Evolutionary conservation across 2,113 vertebrate genomes (phyloP).

Genomic region (Megaleporinus macrocephalus): DNA sequence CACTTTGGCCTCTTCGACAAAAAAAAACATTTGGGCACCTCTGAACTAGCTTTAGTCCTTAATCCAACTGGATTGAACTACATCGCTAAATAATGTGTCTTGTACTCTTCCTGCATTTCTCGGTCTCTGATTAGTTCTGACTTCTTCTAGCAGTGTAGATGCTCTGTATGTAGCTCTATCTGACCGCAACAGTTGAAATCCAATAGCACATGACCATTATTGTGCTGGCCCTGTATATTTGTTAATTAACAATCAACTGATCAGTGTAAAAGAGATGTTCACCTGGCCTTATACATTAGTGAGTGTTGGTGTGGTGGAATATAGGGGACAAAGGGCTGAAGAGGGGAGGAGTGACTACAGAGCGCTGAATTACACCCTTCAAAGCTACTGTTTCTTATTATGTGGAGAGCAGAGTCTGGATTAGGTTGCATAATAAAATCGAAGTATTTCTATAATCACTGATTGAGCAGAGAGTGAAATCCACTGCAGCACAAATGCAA

Average conservation of each 20-base stretch:
- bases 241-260: not conserved
- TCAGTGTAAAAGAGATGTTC: not conserved
- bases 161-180: not conserved
- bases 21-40: no score
- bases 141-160: no score
- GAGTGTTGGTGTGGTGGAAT: constrained; percentile 4
- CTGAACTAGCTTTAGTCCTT: no score
- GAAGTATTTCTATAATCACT: not conserved
- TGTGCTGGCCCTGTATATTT: not conserved
- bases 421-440: not conserved
- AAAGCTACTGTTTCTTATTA: constrained; percentile 9
- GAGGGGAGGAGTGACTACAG: not conserved
- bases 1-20: no score
- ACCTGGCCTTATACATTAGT: not conserved
- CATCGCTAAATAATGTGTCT: no score
- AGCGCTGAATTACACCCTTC: constrained; percentile 18
- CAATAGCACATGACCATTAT: no score
- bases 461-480: not conserved
- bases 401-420: not conserved
- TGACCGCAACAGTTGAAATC: not conserved
- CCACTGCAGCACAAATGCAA: no score
- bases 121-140: no score
- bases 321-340: constrained; percentile 4
- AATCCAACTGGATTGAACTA: no score
- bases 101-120: no score